phyloP scores from a whole-genome alignment of 2,888 invertebrate genomes.

The Thecophora atra region DNA sequence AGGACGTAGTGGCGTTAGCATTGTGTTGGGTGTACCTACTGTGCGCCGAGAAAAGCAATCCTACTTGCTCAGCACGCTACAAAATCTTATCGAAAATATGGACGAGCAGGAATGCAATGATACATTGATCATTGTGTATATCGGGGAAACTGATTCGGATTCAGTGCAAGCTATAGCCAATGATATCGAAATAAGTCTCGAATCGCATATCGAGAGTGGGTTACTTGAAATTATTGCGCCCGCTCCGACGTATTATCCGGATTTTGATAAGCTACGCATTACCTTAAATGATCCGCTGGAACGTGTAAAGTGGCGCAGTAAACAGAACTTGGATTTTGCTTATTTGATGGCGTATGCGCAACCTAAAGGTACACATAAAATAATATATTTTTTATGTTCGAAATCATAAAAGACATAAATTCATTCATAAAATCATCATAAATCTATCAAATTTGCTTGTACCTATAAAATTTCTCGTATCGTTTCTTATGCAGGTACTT shows the following conservation, averaged over 20 bases:
- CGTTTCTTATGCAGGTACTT: constrained; percentile 67
- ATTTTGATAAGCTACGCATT: constrained; percentile 78
- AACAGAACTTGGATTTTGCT: constrained; percentile 93
- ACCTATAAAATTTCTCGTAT: neutral
- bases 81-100: constrained; percentile 84
- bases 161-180: constrained; percentile 79
- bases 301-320: constrained; percentile 89
- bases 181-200: constrained; percentile 81
- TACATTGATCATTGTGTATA: constrained; percentile 83
- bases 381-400: neutral
- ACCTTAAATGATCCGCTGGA: constrained; percentile 88
- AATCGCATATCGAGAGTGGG: constrained; percentile 78
- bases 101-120: constrained; percentile 77
- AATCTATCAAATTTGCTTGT: neutral
- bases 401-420: too few relatives aligned
- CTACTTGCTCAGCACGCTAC: constrained; percentile 85
- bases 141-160: constrained; percentile 85
- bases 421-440: too few relatives aligned
- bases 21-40: constrained; percentile 87
- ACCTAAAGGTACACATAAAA: constrained; percentile 71
- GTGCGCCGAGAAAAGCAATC: constrained; percentile 88
- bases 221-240: constrained; percentile 91
- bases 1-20: constrained; percentile 78
- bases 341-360: constrained; percentile 95
- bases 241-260: constrained; percentile 85